These are phyloP conservation scores for Catalaphyllia jardinei DNA, from an alignment of 64 coral and sea anemone species.

Conservation along the genomic window DNA sequence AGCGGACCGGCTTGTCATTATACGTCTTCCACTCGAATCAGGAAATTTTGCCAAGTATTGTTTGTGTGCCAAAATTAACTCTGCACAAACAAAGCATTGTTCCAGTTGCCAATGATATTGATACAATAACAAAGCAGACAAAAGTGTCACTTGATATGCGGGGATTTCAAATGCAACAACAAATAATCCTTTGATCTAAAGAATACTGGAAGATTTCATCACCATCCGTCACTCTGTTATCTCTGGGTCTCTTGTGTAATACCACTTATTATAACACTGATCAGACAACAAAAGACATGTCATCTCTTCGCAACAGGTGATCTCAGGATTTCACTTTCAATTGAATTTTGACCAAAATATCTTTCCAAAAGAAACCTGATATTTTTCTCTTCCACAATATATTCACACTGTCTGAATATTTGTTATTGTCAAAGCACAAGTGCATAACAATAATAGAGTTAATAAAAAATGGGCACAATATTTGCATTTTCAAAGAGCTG, in stretches of 20 bases:
- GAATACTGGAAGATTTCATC: constrained; percentile 5
- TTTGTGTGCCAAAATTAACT: constrained; percentile 38
- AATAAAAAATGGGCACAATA: neutral
- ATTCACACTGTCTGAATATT: too few relatives aligned
- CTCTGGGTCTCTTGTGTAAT: constrained; percentile 32
- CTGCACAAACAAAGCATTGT: constrained; percentile 6
- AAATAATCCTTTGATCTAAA: neutral
- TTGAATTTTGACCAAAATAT: neutral
- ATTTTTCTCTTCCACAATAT: neutral
- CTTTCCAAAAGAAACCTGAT: neutral
- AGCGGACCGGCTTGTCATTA: neutral
- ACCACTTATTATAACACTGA: neutral
- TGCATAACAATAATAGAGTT: neutral
- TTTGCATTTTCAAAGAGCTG: neutral
- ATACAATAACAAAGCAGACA: neutral
- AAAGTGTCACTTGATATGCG: constrained; percentile 1
- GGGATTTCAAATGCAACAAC: neutral
- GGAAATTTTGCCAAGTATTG: constrained; percentile 17
- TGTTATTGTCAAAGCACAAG: neutral
- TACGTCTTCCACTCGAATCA: neutral
- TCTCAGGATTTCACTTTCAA: neutral
- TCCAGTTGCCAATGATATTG: neutral
- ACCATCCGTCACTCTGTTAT: constrained; percentile 19
- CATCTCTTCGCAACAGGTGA: neutral
- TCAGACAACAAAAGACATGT: constrained; percentile 40